phyloP scores from a whole-genome alignment of 2,113 vertebrate species.

The Trachemys scripta region DNA sequence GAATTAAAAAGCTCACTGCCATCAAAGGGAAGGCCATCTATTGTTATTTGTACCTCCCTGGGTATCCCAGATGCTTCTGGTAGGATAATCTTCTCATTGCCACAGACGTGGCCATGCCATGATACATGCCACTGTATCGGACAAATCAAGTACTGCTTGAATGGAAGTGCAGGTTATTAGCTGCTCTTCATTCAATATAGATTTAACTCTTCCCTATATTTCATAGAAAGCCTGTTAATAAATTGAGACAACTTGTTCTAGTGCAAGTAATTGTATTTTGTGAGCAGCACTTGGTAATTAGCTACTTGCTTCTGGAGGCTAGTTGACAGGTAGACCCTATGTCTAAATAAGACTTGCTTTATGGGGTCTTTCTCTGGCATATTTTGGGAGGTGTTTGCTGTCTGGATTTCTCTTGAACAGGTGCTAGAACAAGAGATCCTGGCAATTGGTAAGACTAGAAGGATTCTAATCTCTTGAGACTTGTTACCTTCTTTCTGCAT shows the following conservation, averaged over 20 bases:
- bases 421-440: neutral
- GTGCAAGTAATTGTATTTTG: neutral
- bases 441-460: neutral
- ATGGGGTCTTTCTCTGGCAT: neutral
- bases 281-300: neutral
- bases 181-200: neutral
- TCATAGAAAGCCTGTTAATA: neutral
- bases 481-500: neutral
- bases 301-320: neutral
- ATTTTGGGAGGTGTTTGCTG: neutral
- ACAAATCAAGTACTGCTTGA: neutral
- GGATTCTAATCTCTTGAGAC: rapidly evolving
- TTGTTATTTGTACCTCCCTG: neutral
- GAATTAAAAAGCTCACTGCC: too few species aligned
- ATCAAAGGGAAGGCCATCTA: too few species aligned
- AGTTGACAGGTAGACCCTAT: neutral
- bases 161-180: neutral
- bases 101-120: neutral
- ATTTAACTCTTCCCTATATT: neutral
- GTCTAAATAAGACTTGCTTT: neutral
- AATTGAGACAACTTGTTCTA: neutral
- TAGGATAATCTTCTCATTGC: neutral
- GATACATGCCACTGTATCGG: neutral
- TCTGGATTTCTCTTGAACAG: neutral
- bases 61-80: neutral